These are phyloP conservation scores for Erpobdella octoculata DNA, from an alignment of 2,888 invertebrate genomes.

Conservation along the genomic window DNA sequence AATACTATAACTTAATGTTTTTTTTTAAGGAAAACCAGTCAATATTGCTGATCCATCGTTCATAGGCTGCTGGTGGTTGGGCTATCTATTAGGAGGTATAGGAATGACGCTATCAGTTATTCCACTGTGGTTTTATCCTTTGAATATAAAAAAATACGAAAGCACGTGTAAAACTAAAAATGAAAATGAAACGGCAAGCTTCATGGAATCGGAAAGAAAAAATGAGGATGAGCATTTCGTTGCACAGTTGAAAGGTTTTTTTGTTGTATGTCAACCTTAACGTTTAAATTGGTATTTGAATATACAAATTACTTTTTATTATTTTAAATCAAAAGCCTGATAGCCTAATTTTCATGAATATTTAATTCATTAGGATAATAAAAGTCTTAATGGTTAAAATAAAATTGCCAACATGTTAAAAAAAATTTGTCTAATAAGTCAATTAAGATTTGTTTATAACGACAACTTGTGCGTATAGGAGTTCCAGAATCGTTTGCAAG, in stretches of 20 bases:
- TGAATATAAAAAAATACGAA: conserved; percentile 2
- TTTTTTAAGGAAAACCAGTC: conserved; percentile 12
- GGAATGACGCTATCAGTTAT: conserved; percentile 17
- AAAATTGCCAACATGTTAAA: too few species aligned
- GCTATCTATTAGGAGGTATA: conserved; percentile 29
- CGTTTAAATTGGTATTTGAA: background rate
- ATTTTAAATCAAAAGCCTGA: background rate
- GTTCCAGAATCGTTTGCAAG: conserved; percentile 33
- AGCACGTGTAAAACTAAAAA: background rate
- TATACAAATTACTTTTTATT: background rate
- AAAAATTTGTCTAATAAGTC: too few species aligned
- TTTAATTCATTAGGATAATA: too few species aligned
- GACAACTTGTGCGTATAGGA: conserved; percentile 27
- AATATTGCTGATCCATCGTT: conserved; percentile 26
- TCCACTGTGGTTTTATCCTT: conserved; percentile 35
- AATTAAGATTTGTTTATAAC: too few species aligned
- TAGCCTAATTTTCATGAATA: too few species aligned
- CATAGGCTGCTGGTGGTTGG: conserved; percentile 35
- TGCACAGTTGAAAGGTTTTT: background rate
- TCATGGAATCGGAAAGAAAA: too few species aligned
- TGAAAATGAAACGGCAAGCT: too few species aligned
- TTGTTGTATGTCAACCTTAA: background rate
- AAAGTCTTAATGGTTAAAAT: too few species aligned
- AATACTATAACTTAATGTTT: background rate
- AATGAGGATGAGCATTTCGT: too few species aligned